Base-by-base conservation (phyloP, 1,140 invertebrate species). In the Eumeta japonica region DNA sequence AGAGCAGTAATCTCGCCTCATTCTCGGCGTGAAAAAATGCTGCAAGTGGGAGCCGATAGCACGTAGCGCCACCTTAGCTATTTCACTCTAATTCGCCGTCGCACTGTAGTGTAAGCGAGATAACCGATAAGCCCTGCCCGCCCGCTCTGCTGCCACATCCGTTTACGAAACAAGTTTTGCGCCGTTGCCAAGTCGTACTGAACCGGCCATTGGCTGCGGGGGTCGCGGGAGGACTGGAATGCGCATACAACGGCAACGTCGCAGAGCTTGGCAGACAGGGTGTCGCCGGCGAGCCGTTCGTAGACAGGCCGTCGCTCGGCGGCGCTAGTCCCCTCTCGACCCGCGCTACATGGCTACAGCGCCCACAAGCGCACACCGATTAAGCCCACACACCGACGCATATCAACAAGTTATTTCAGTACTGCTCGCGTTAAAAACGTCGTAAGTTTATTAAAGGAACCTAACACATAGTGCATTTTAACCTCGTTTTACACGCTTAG, bases 251-350 rank as follows among this genome's bases (percentile, higher is more conserved):
- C 75, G 85, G 81, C 85, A 88, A 86, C 85, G 70, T 39, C 53
- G 81, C 78, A 76, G 82, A 81, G 83, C 84, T 82, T 78, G 82
- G 85, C 85, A 90, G 87, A 90, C 87, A 89, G 84, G 86, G 86
- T 89, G 87, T 88, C 86, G 86, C 86, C 86, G 64, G 83, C 85
- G 85, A 84, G 80, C 81, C 83, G 79, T 76, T 79, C n/a, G 80
- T 81, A 83, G 84, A 85, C 83, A 84, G 77, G 78, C 77, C 83
- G 83, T 83, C 83, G 82, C 82, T 82, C 65, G 62, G 52, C 70
- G 70, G 70, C 70, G 70, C 66, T 71, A 66, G 55, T 44, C 48
- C 54, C 57, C 61, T 45, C 50, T 24, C 41, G 46, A 18, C 48
- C 48, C 49, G 55, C 58, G 44, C 60, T 35, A 52, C 46, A n/a